phyloP scores from a whole-genome alignment of 1,140 invertebrate species.

The Heliothis virescens region DNA sequence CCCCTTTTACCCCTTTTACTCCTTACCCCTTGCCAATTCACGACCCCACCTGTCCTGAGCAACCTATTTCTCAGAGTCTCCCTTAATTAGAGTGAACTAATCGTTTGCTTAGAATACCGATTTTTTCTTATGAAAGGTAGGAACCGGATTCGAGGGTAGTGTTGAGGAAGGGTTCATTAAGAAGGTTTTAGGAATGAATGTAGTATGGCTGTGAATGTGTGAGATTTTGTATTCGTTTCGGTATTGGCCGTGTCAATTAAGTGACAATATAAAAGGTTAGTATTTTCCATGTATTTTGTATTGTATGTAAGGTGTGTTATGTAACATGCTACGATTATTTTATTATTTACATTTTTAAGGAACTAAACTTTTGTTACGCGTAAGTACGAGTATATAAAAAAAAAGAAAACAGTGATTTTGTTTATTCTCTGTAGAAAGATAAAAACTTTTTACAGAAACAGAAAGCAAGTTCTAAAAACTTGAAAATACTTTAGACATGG shows the following conservation, averaged over 20 bases:
- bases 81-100: constrained; percentile 34
- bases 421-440: too few species aligned
- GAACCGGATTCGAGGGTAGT: neutral
- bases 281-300: too few species aligned
- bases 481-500: too few species aligned
- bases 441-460: too few species aligned
- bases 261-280: too few species aligned
- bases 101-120: constrained; percentile 16
- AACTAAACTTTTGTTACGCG: too few species aligned
- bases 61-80: constrained; percentile 39
- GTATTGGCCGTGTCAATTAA: neutral
- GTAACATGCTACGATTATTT: too few species aligned
- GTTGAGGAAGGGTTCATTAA: neutral
- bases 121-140: constrained; percentile 16
- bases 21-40: neutral
- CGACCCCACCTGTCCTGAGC: constrained; percentile 12
- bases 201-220: neutral
- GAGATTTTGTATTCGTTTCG: neutral
- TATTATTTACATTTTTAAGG: too few species aligned
- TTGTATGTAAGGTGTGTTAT: too few species aligned
- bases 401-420: too few species aligned
- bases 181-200: neutral
- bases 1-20: neutral
- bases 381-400: too few species aligned
- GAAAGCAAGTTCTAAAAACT: too few species aligned